A percentile compares a stretch with the other conserved stretches of the same genome.
Conservation (phyloP, 2,797 vertebrate genomes). For the Cynopterus sphinx region DNA sequence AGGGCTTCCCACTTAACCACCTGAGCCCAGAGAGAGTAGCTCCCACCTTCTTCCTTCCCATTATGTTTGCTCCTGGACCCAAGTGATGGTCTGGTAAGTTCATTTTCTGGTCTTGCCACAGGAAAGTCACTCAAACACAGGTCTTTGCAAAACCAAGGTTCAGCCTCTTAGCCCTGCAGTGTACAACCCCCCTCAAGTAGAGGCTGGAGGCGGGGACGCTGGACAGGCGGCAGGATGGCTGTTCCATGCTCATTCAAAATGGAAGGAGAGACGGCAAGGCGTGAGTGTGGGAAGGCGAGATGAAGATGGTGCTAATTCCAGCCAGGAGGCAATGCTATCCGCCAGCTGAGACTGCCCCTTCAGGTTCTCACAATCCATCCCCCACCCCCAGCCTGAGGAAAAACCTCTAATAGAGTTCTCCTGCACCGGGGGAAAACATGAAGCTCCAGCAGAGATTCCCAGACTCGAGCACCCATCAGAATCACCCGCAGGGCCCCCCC, state of each 20-base stretch:
- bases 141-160: background rate
- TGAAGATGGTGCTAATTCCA: background rate
- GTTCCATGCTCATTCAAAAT: background rate
- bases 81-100: background rate
- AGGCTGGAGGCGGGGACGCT: background rate
- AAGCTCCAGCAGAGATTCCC: background rate
- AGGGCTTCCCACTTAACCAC: background rate
- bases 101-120: background rate
- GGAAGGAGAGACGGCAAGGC: background rate
- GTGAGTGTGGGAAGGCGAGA: background rate
- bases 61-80: background rate
- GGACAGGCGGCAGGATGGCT: too few species aligned
- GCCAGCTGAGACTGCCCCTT: background rate
- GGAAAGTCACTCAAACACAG: background rate
- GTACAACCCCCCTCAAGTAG: background rate
- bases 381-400: background rate
- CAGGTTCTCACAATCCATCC: background rate
- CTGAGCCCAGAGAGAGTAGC: background rate
- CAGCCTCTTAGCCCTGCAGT: background rate
- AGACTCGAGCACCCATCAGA: background rate
- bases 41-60: background rate
- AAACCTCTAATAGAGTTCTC: background rate
- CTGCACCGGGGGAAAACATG: too few species aligned
- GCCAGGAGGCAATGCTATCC: accelerated
- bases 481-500: too few species aligned